Conservation (phyloP, 2,113 vertebrate species). For the Rattus rattus region DNA sequence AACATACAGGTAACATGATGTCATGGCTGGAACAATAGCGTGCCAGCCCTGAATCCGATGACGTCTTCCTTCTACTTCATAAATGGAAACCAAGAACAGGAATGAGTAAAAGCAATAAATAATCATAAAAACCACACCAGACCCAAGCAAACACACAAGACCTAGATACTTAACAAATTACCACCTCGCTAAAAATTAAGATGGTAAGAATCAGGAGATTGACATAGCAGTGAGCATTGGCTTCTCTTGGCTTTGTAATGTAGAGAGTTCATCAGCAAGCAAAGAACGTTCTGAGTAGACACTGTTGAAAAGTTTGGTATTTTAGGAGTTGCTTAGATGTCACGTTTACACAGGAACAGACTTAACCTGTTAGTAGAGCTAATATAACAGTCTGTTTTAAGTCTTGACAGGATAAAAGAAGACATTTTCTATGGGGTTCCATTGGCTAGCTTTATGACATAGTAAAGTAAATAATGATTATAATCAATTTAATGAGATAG, state of each 20-base stretch:
- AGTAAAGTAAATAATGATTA: constrained; percentile 48
- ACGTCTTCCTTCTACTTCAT: not conserved
- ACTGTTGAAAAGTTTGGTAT: not conserved
- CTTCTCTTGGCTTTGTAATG: constrained; percentile 11
- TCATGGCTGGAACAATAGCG: not conserved
- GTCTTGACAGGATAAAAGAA: not conserved
- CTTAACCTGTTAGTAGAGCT: not conserved
- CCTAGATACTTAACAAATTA: not conserved
- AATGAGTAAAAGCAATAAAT: not conserved
- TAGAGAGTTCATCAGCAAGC: not conserved
- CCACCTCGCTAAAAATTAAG: not conserved
- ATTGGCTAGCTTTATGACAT: not conserved
- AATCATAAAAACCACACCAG: not conserved
- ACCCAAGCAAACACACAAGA: not conserved
- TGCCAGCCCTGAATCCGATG: not conserved
- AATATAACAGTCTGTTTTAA: constrained; percentile 10
- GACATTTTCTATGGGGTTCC: not conserved
- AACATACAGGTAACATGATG: not conserved
- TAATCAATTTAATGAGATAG: constrained; percentile 33
- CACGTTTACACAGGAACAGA: not conserved
- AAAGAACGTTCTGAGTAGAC: not conserved
- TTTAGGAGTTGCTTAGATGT: not conserved
- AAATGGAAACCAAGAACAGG: not conserved
- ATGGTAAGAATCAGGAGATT: not conserved
- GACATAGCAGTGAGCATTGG: not conserved